A percentile compares a stretch with the other conserved stretches of the same genome.
phyloP scores from a whole-genome alignment of 2,113 vertebrate species.

The Girardinichthys multiradiatus region DNA sequence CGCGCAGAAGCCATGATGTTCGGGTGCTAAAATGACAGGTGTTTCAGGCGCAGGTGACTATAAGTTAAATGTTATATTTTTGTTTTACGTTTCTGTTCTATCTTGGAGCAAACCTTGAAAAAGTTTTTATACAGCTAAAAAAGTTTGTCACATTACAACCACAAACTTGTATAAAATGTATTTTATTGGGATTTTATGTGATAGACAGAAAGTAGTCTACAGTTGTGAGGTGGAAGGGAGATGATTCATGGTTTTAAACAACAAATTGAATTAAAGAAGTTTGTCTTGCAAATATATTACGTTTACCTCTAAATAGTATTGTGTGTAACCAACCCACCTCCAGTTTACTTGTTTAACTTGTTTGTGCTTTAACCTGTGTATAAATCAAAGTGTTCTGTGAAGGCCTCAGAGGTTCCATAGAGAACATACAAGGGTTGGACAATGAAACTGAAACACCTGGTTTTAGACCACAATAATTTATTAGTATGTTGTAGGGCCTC shows the following conservation, averaged over 20 bases:
- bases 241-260: not conserved
- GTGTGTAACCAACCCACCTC: too few relatives aligned
- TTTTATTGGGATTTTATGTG: not conserved
- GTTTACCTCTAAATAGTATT: not conserved
- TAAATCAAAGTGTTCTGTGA: not conserved
- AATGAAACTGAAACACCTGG: too few relatives aligned
- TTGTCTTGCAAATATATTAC: not conserved
- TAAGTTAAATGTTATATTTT: slow-evolving; percentile 2
- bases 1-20: too few relatives aligned
- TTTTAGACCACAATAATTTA: too few relatives aligned
- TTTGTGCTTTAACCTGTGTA: not conserved
- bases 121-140: not conserved
- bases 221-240: not conserved
- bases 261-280: not conserved
- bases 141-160: not conserved
- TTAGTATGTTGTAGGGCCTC: too few relatives aligned
- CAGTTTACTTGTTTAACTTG: too few relatives aligned
- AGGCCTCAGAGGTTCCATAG: not conserved
- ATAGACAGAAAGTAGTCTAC: not conserved
- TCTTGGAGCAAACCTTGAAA: not conserved
- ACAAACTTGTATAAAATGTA: not conserved
- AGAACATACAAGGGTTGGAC: too few relatives aligned
- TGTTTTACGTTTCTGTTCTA: not conserved
- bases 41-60: not conserved
- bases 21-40: too few relatives aligned